Evolutionary conservation across 2,113 vertebrate species (phyloP).

Genomic region (Calyptomena viridis): DNA sequence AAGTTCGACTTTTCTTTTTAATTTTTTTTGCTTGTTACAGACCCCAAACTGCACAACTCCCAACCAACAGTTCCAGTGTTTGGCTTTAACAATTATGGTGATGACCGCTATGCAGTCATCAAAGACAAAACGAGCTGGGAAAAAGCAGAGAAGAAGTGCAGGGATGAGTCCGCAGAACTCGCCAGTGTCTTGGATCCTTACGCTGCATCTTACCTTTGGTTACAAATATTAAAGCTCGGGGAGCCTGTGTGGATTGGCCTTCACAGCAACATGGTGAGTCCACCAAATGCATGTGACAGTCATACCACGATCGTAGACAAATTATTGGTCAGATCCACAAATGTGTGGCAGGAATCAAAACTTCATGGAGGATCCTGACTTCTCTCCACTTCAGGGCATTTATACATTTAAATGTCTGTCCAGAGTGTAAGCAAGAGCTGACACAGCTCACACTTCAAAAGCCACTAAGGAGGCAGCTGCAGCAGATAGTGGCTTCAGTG

Average conservation of each 20-base stretch:
- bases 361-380: neutral
- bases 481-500: neutral
- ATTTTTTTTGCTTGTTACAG: constrained; percentile 37
- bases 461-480: neutral
- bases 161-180: constrained; percentile 81
- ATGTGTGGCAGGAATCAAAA: neutral
- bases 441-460: neutral
- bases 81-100: constrained; percentile 71
- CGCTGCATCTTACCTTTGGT: constrained; percentile 69
- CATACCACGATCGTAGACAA: too few species aligned
- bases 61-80: constrained; percentile 54
- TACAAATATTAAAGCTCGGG: constrained; percentile 68
- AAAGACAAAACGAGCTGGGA: constrained; percentile 85
- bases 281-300: neutral
- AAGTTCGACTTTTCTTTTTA: neutral
- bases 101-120: constrained; percentile 80
- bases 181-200: constrained; percentile 79
- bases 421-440: neutral
- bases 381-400: neutral
- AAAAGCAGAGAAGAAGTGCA: constrained; percentile 84
- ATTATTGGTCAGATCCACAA: neutral
- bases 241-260: constrained; percentile 87
- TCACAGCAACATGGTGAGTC: constrained; percentile 81
- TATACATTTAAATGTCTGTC: neutral
- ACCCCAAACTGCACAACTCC: constrained; percentile 67